phyloP scores from a whole-genome alignment of 2,113 vertebrate species.

The Microtus ochrogaster region DNA sequence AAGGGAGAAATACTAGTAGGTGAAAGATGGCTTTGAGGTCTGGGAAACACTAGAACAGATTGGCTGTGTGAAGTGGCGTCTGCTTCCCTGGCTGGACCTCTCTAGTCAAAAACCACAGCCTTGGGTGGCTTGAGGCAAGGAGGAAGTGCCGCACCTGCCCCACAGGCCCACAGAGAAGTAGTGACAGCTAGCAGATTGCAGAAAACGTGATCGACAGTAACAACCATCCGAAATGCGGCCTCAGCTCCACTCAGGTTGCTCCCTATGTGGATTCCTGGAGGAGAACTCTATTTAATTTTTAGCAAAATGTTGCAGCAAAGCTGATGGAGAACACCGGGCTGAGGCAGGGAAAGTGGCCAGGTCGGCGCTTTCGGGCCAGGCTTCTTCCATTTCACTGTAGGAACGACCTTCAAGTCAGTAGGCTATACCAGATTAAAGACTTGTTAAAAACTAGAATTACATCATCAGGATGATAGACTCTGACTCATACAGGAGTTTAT shows the following conservation, averaged over 20 bases:
- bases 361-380: background rate
- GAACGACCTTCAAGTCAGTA: slow-evolving; percentile 12
- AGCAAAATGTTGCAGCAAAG: background rate
- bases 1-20: background rate
- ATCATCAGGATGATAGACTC: background rate
- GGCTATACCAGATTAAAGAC: background rate
- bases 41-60: background rate
- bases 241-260: background rate
- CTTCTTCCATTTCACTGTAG: background rate
- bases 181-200: background rate
- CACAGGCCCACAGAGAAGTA: background rate
- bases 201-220: background rate
- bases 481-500: background rate
- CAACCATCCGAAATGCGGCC: background rate
- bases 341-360: background rate
- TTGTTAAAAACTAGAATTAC: slow-evolving; percentile 56
- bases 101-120: background rate
- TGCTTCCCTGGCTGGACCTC: background rate
- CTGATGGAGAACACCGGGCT: background rate
- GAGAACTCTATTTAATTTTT: slow-evolving; percentile 26
- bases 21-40: background rate
- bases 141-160: background rate
- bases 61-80: background rate
- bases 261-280: background rate
- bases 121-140: background rate